Conservation (phyloP, 2,113 vertebrate species). For the Clarias magur region DNA sequence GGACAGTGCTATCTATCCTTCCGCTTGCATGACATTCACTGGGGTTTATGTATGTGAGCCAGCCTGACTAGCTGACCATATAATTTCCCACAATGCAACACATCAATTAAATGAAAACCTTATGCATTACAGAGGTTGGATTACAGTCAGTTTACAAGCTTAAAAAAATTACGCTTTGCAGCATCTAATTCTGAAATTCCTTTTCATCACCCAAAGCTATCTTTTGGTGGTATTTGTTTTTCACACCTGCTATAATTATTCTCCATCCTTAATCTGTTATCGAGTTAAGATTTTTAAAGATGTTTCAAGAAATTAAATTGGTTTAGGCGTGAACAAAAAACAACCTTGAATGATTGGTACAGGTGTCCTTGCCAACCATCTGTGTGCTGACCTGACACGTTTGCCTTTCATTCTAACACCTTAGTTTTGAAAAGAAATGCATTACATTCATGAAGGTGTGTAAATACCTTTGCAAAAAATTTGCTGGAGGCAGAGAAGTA, state of each 20-base stretch:
- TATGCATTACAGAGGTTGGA: neutral
- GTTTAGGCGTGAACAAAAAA: neutral
- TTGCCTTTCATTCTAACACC: neutral
- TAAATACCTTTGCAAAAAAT: neutral
- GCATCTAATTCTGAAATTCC: neutral
- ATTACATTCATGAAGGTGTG: neutral
- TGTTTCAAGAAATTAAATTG: neutral
- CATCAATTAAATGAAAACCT: neutral
- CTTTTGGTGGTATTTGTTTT: neutral
- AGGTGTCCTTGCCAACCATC: constrained; percentile 35
- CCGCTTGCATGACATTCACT: neutral
- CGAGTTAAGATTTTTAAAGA: neutral
- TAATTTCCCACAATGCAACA: neutral
- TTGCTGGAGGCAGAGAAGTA: neutral
- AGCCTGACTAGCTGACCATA: neutral
- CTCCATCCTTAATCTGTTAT: neutral
- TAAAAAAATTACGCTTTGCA: neutral
- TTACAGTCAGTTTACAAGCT: neutral
- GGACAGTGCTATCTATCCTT: too few species aligned
- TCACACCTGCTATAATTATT: neutral
- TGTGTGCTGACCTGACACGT: constrained; percentile 41
- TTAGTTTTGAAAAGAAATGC: neutral
- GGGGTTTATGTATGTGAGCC: neutral
- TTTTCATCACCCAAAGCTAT: neutral
- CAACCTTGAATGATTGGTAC: constrained; percentile 8